A percentile compares a stretch with the other conserved stretches of the same genome.
Evolutionary conservation across 37 sponge, comb jelly and placozoan genomes (phyloP).

Genomic region (Chondrosia reniformis): DNA sequence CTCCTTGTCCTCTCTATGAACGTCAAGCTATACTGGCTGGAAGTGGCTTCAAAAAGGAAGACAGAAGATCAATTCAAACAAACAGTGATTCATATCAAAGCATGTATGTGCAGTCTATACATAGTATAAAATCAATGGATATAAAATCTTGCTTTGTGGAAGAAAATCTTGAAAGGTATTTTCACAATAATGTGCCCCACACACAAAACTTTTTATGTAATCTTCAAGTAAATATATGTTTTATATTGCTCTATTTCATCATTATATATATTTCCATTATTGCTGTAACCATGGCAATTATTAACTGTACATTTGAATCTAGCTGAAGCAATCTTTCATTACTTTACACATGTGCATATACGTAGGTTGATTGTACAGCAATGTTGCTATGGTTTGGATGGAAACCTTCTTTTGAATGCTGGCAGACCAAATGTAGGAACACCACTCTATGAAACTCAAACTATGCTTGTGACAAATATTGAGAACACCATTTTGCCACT

Average conservation of each 20-base stretch:
- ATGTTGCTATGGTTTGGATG: constrained; percentile 34
- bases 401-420: background rate
- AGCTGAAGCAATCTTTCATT: background rate
- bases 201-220: too few relatives aligned
- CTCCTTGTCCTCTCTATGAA: background rate
- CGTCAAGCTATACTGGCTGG: background rate
- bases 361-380: constrained; percentile 10
- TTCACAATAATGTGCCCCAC: too few relatives aligned
- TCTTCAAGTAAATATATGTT: too few relatives aligned
- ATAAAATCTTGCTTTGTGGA: background rate
- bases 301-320: background rate
- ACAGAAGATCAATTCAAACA: background rate
- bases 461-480: constrained; percentile 12
- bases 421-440: background rate
- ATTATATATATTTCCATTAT: background rate
- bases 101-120: too few relatives aligned
- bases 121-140: too few relatives aligned
- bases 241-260: background rate
- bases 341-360: background rate
- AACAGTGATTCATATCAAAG: too few relatives aligned
- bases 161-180: background rate
- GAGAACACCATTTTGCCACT: constrained; percentile 4
- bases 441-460: background rate
- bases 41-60: background rate
- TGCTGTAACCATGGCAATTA: background rate